Conservation (phyloP, 2,888 invertebrate species). For the Crematogaster levior region DNA sequence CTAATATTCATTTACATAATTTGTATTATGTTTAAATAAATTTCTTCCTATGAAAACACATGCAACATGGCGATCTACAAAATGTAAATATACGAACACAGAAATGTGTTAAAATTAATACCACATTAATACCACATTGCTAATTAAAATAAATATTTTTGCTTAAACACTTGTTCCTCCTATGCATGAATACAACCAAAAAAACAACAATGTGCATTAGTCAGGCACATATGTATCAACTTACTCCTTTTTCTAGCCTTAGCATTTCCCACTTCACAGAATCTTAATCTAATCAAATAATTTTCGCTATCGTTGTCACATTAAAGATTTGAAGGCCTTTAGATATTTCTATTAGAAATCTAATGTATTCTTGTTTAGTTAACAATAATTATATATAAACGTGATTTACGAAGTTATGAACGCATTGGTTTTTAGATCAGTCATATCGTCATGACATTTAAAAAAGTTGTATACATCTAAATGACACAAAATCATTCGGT, state of each 20-base stretch:
- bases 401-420: slow-evolving; percentile 38
- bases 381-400: slow-evolving; percentile 20
- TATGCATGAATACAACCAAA: slow-evolving; percentile 6
- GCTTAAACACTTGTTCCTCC: slow-evolving; percentile 8
- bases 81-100: slow-evolving; percentile 61
- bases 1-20: slow-evolving; percentile 24
- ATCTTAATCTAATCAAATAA: slow-evolving; percentile 31
- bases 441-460: background rate
- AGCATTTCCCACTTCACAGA: background rate
- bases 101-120: slow-evolving; percentile 24
- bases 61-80: slow-evolving; percentile 59
- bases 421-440: slow-evolving; percentile 38
- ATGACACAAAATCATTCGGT: background rate
- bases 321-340: slow-evolving; percentile 33
- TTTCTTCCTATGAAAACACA: slow-evolving; percentile 54
- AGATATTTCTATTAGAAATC: slow-evolving; percentile 23
- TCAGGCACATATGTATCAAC: slow-evolving; percentile 19
- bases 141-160: slow-evolving; percentile 39
- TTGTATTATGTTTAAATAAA: slow-evolving; percentile 66
- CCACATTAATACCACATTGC: background rate
- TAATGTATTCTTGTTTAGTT: slow-evolving; percentile 11
- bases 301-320: background rate
- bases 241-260: background rate
- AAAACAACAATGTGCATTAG: background rate
- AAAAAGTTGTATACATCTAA: slow-evolving; percentile 3